Evolutionary conservation across 64 coral and sea anemone genomes (phyloP).

Genomic region (Pocillopora verrucosa): DNA sequence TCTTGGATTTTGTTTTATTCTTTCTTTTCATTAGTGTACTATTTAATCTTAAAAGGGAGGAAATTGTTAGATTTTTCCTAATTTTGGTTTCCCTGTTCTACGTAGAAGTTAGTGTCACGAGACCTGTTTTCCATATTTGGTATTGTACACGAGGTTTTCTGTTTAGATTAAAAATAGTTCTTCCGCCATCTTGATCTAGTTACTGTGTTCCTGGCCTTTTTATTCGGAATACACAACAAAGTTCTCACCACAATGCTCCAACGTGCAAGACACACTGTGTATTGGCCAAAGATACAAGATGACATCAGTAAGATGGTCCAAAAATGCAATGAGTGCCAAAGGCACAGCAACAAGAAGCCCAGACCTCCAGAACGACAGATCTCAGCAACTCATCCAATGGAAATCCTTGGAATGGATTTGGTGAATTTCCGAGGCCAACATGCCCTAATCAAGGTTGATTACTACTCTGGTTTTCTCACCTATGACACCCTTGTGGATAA

Average conservation of each 20-base stretch:
- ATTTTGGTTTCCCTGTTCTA: too few species aligned
- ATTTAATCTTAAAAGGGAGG: too few species aligned
- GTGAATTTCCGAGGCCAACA: constrained; percentile 34
- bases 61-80: too few species aligned
- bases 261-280: constrained; percentile 60
- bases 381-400: constrained; percentile 52
- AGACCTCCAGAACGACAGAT: constrained; percentile 57
- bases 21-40: too few species aligned
- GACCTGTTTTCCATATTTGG: too few species aligned
- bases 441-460: constrained; percentile 17
- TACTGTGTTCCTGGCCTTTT: too few species aligned
- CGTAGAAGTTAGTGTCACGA: too few species aligned
- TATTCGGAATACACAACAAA: too few species aligned
- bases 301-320: constrained; percentile 52
- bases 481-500: constrained; percentile 51
- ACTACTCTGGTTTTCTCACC: constrained; percentile 33
- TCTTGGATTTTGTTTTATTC: too few species aligned
- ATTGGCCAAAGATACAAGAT: constrained; percentile 45
- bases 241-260: constrained; percentile 50
- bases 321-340: constrained; percentile 54
- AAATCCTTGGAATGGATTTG: constrained; percentile 59
- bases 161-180: too few species aligned
- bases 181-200: too few species aligned
- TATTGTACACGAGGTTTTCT: too few species aligned
- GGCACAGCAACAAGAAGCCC: constrained; percentile 50